phyloP scores from a whole-genome alignment of 1,140 invertebrate genomes.

The Lithobius niger region DNA sequence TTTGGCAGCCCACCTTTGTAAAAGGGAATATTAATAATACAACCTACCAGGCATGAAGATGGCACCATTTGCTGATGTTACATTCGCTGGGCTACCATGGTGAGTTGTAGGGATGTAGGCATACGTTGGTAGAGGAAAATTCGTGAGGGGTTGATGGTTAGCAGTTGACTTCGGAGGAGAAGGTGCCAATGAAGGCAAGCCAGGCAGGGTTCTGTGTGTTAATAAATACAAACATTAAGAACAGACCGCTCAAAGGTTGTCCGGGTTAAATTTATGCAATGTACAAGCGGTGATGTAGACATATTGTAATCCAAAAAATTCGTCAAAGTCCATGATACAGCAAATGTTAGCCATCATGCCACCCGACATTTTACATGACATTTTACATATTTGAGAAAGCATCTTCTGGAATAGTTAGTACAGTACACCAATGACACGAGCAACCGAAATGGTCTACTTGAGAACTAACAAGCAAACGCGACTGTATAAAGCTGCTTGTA shows the following conservation, averaged over 20 bases:
- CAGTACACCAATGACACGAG: too few species aligned
- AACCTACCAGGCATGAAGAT: not conserved
- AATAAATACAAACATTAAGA: not conserved
- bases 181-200: not conserved
- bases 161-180: not conserved
- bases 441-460: too few species aligned
- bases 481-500: too few species aligned
- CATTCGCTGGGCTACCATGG: not conserved
- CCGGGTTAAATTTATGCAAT: not conserved
- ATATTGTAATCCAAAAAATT: conserved; percentile 5
- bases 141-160: not conserved
- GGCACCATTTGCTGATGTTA: not conserved
- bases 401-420: too few species aligned
- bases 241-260: not conserved
- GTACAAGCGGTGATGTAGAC: conserved; percentile 13
- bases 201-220: not conserved
- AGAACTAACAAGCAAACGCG: too few species aligned
- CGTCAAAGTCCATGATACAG: too few species aligned
- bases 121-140: not conserved
- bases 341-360: too few species aligned
- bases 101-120: not conserved
- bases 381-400: too few species aligned
- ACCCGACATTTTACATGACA: too few species aligned
- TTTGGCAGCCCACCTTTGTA: not conserved
- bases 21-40: not conserved